Evolutionary conservation across 2,797 vertebrate genomes (phyloP), one percentile per base, ranked within the genome.

Genomic region (Natrix natrix): DNA sequence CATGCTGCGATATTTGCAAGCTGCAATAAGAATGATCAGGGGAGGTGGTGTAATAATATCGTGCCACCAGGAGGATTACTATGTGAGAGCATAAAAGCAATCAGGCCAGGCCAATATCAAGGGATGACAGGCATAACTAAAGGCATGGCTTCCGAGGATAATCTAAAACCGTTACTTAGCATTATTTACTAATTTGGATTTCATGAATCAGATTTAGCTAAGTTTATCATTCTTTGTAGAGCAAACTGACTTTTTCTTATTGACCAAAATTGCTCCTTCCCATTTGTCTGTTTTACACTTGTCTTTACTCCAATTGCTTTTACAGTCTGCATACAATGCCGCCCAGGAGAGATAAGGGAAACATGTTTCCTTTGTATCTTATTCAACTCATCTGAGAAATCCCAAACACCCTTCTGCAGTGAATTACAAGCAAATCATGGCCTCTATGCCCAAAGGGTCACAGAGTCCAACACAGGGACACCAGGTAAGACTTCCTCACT

Each of bases 1-100:
- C 92, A 90, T 91, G 92, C 90, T 92, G 94, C 95, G 91, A 95
- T 95, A 91, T 93, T 90, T 94, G 95, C 91, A 95, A 95, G 94
- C 91, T 92, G 86, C 57, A 92, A 92, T 86, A 92, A 88, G 88
- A 37, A 54, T 7, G 37, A 92, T 89, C 66, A 66, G 5, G 37
- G 78, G 52, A 93, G 59, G 88, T 94, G 88, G 90, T 93, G 92
- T 95, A 94, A 94, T 54, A 87, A 89, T 89, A 94, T 87, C 0
- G 0, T 32, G 90, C 69, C 61, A 48, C 89, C 26, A 66, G 94
- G 37, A 55, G 60, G 26, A 90, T 90, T 93, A 56, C 92, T 91
- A 37, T 90, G 55, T 74, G 52, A 95, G 91, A 48, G 66, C 83
- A 63, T 87, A 92, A 92, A 95, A 95, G 86, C 87, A 93, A 88